Evolutionary conservation across 2,888 invertebrate genomes (phyloP), one percentile per base, ranked within the genome.

Genomic region (Agonum fuliginosum): DNA sequence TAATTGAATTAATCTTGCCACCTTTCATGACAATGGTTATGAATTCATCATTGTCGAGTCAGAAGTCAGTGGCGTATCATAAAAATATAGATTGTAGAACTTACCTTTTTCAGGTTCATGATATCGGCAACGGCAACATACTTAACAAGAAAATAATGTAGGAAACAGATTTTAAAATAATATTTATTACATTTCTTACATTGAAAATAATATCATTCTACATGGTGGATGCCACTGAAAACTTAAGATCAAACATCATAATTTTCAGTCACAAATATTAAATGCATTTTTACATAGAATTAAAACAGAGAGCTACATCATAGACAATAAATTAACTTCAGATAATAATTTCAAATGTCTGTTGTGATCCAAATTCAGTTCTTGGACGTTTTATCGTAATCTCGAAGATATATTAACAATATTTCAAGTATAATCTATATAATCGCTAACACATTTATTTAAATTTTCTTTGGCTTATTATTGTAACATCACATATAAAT

Each of bases 401-500:
- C 19, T 76, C 51, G 54, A 41, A 77, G 30, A 77, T 77, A 69
- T 77, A 70, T 77, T 77, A 77, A 77, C 77, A 77, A 77, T 77
- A 77, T 67, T 30, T 75, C 67, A 75, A 72, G 72, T 72, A 72
- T 37, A 72, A 67, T 70, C 70, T 70, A 70, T 58, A 70, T 77
- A 77, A 70, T 77, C 37, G 37, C 77, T 77, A 77, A 77, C 69
- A 77, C 77, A 70, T 77, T 76, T 77, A 77, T 54, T 70, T 77
- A 70, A 77, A 70, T 77, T 74, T 76, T 77, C 69, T 80, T 78
- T 78, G 78, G 78, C 79, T 80, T 80, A 80, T 80, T 80, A 80
- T 80, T 80, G 80, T 80, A 80, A 80, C 80, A 80, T 80, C 80
- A 80, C 80, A 80, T 80, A 80, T 79, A 80, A 75, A 78, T 78